A percentile compares a stretch with the other conserved stretches of the same genome.
These are phyloP conservation scores for Gavialis gangeticus DNA, from an alignment of 2,113 vertebrate species.

Conservation along the genomic window DNA sequence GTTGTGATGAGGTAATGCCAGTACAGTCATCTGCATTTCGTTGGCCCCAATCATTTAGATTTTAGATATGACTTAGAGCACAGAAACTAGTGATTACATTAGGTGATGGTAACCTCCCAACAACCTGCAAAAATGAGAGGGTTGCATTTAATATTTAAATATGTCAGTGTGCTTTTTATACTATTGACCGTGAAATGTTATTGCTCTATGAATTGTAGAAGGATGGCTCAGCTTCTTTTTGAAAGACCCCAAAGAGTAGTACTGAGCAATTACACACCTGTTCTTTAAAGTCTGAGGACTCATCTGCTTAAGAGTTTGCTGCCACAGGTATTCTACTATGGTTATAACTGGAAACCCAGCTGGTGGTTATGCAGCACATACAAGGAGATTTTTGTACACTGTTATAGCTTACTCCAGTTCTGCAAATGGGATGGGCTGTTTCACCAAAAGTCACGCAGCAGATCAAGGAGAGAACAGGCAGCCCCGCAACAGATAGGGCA, in stretches of 20 bases:
- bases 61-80: background rate
- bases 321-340: background rate
- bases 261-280: background rate
- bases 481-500: too few relatives aligned
- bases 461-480: too few relatives aligned
- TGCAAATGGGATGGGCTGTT: background rate
- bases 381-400: background rate
- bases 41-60: background rate
- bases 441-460: too few relatives aligned
- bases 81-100: background rate
- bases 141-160: background rate
- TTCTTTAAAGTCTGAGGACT: background rate
- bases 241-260: background rate
- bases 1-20: background rate
- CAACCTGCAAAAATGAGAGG: background rate
- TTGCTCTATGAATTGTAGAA: background rate
- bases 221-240: background rate
- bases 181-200: background rate
- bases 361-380: too few relatives aligned
- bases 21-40: background rate
- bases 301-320: background rate
- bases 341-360: too few relatives aligned
- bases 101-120: background rate
- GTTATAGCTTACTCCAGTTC: background rate
- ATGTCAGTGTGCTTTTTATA: background rate